phyloP scores from a whole-genome alignment of 2,113 vertebrate species.

The Malurus elegans region DNA sequence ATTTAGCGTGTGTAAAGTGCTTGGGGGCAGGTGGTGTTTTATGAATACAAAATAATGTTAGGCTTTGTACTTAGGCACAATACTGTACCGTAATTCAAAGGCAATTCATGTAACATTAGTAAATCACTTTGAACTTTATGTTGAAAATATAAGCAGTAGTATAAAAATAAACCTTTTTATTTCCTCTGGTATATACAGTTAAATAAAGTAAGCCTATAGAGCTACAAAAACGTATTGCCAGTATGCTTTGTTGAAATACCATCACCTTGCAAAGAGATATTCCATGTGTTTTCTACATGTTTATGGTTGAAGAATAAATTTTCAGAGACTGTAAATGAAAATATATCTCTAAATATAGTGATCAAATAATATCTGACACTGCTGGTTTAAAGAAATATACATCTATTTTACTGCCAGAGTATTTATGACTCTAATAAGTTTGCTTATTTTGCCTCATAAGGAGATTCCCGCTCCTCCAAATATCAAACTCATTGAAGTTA shows the following conservation, averaged over 20 bases:
- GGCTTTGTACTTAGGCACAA: slow-evolving; percentile 36
- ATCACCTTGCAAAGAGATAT: slow-evolving; percentile 28
- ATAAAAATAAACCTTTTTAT: slow-evolving; percentile 69
- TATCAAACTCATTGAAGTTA: neutral
- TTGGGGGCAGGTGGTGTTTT: neutral
- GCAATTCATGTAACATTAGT: slow-evolving; percentile 60
- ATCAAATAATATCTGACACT: slow-evolving; percentile 57
- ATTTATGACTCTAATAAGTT: slow-evolving; percentile 62
- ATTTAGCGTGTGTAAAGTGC: slow-evolving; percentile 53
- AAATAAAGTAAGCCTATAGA: slow-evolving; percentile 55
- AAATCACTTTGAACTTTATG: slow-evolving; percentile 67
- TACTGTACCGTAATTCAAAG: slow-evolving; percentile 45
- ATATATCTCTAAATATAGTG: slow-evolving; percentile 25
- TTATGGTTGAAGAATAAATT: slow-evolving; percentile 63
- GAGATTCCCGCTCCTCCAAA: slow-evolving; percentile 11
- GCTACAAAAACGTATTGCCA: slow-evolving; percentile 42
- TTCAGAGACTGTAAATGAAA: slow-evolving; percentile 62
- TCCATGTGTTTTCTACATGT: slow-evolving; percentile 24
- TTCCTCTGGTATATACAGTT: slow-evolving; percentile 61
- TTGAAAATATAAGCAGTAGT: slow-evolving; percentile 55
- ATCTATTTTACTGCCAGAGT: slow-evolving; percentile 32
- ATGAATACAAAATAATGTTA: slow-evolving; percentile 35
- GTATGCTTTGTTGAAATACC: slow-evolving; percentile 50
- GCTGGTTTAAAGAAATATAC: slow-evolving; percentile 63
- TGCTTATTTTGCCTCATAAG: slow-evolving; percentile 23